Evolutionary conservation across 2,113 vertebrate genomes (phyloP).

Genomic region (Phoenicopterus ruber): DNA sequence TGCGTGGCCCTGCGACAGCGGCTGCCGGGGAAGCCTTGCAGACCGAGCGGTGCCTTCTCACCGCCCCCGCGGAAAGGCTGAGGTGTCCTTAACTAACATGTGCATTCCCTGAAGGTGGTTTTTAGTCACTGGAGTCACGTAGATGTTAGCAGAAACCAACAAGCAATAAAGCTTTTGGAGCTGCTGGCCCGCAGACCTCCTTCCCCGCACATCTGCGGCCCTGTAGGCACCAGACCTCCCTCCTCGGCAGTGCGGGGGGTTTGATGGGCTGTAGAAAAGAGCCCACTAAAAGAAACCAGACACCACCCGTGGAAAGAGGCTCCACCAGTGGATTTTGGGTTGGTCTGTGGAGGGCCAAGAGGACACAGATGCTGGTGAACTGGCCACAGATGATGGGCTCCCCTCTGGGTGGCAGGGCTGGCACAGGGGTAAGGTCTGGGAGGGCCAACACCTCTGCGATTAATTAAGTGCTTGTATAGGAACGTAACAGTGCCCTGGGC

Average conservation of each 20-base stretch:
- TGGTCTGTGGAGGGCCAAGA: not conserved
- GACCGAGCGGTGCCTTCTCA: not conserved
- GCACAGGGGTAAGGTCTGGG: not conserved
- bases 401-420: not conserved
- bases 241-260: rapidly evolving
- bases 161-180: not conserved
- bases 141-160: not conserved
- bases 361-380: not conserved
- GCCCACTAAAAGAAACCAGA: not conserved
- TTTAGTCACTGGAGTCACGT: not conserved
- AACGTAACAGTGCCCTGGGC: not conserved
- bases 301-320: not conserved
- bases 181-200: not conserved
- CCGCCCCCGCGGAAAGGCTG: not conserved
- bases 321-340: not conserved
- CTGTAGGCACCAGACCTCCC: not conserved
- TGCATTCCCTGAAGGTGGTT: not conserved
- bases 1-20: rapidly evolving
- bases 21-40: not conserved
- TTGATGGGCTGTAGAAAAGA: not conserved
- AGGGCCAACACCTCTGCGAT: not conserved
- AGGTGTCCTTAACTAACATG: not conserved
- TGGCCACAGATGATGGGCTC: not conserved
- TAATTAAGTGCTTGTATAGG: not conserved
- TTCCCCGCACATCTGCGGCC: not conserved